Conservation (phyloP, 2,888 invertebrate species). For the Omphaloscelis lunosa region DNA sequence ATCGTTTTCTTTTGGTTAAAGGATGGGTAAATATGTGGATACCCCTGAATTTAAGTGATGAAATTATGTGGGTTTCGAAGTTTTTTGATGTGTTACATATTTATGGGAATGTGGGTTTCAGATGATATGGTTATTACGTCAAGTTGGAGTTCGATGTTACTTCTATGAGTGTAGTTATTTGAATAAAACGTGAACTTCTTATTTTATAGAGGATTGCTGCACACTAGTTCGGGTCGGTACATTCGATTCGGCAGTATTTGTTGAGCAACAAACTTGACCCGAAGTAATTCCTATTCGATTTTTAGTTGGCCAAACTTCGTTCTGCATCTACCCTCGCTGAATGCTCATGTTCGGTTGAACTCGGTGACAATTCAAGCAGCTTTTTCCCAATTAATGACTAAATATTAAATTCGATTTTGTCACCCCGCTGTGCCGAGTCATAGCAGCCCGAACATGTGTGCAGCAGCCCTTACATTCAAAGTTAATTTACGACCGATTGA, state of each 20-base stretch:
- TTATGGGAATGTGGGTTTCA: constrained; percentile 30
- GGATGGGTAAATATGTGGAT: constrained; percentile 50
- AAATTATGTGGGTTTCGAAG: constrained; percentile 45
- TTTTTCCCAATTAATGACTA: background rate
- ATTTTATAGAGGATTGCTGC: background rate
- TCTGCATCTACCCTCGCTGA: background rate
- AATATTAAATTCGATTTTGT: background rate
- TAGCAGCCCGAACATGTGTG: background rate
- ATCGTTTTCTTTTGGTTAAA: constrained; percentile 62
- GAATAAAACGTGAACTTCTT: background rate
- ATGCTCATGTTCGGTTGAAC: background rate
- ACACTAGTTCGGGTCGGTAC: background rate
- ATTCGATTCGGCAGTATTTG: background rate
- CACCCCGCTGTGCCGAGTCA: background rate
- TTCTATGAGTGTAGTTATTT: constrained; percentile 16
- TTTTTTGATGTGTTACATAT: constrained; percentile 47
- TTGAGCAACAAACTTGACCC: background rate
- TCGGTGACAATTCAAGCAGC: background rate
- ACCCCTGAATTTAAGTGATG: constrained; percentile 56
- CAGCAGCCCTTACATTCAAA: background rate
- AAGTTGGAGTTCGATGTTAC: background rate
- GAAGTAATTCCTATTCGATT: background rate
- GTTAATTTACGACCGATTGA: background rate
- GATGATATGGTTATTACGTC: constrained; percentile 24
- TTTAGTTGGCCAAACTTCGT: background rate